Conservation (phyloP, 2,888 invertebrate genomes). For the Apeira syringaria region DNA sequence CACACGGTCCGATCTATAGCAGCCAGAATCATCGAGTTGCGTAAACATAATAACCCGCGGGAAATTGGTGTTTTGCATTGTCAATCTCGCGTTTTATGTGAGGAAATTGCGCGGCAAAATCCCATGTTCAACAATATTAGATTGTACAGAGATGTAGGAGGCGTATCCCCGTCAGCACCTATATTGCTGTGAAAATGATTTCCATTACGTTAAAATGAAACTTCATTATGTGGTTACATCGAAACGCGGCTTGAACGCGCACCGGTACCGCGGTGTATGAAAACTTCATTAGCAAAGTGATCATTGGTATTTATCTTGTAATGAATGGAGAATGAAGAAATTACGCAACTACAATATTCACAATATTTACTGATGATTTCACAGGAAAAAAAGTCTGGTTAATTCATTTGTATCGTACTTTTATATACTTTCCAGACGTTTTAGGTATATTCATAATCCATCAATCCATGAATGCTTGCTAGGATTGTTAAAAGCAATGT, state of each 20-base stretch:
- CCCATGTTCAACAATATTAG: constrained; percentile 27
- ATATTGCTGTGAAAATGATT: constrained; percentile 66
- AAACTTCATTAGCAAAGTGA: constrained; percentile 58
- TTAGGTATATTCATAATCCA: too few relatives aligned
- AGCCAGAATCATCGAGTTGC: constrained; percentile 14
- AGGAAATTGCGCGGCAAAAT: constrained; percentile 17
- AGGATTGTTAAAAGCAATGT: too few relatives aligned
- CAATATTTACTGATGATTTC: too few relatives aligned
- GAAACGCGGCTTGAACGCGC: constrained; percentile 62
- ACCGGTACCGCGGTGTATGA: constrained; percentile 42
- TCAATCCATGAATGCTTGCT: too few relatives aligned
- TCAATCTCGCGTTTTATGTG: constrained; percentile 17
- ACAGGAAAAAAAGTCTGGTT: too few relatives aligned
- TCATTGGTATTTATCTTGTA: constrained; percentile 32
- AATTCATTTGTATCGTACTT: too few relatives aligned
- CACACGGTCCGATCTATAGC: constrained; percentile 28
- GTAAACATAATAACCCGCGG: constrained; percentile 17
- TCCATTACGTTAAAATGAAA: constrained; percentile 65
- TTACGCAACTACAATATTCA: too few relatives aligned
- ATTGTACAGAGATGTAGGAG: constrained; percentile 44
- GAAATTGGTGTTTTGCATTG: constrained; percentile 22
- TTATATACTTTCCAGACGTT: too few relatives aligned
- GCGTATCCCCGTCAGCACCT: constrained; percentile 42
- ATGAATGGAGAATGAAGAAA: too few relatives aligned
- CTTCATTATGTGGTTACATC: constrained; percentile 71